Evolutionary conservation across 2,888 invertebrate genomes (phyloP), one percentile per base, ranked within the genome.

Genomic region (Saturnia pavonia): DNA sequence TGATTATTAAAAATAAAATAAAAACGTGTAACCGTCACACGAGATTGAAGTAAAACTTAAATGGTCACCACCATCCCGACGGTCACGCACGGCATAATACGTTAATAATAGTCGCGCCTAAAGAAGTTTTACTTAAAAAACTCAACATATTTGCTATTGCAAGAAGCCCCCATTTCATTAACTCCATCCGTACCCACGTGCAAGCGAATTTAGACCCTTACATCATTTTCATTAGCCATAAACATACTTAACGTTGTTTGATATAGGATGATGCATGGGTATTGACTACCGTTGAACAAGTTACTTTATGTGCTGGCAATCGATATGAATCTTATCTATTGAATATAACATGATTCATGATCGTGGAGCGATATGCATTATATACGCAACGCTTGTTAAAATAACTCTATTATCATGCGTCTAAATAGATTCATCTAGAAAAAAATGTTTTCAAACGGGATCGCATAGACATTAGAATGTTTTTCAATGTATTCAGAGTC

Each of bases 181-280:
- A 70, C 25, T 70, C 66, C 9, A 25, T 27, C 34, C 25, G 48
- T 25, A 48, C 57, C 42, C n/a, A 0, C 22, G 9, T 9, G 4
- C 34, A 67, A 68, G 71, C 69, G 42, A 69, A 75, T 76, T 75
- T 72, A 77, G 73, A 72, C 71, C 68, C 68, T 22, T 69, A 25
- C 9, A 67, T 34, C 42, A 70, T 67, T 70, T 77, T 74, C 74
- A 75, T 72, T 70, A 73, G 71, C 69, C 68, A 72, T 79, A 78
- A 77, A 79, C 66, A 78, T 72, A 67, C 54, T 45, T 72, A 72
- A 67, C 69, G 48, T 51, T 27, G 65, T 67, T n/a, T 63, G 69
- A 43, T 63, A 54, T 60, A 66, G 51, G 57, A 72, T 51, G 66
- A 70, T 70, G 54, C 63, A 70, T 67, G 66, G 42, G 4, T 45